Evolutionary conservation across 2,888 invertebrate species (phyloP), one percentile per base, ranked within the genome.

Genomic region (Thymelicus lineola): DNA sequence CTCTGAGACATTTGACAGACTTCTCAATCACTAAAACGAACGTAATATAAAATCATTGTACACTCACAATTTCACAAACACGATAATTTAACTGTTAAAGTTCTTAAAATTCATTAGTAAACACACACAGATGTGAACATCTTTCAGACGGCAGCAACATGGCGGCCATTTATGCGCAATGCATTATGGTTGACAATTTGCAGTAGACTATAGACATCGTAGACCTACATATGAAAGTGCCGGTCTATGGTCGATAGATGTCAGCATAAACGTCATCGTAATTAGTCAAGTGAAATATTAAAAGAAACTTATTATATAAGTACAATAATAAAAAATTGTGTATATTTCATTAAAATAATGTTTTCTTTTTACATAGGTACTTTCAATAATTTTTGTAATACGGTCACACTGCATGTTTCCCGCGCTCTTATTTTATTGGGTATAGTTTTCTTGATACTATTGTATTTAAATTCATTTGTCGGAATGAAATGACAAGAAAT

Each of bases 121-220:
- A 94, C 94, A 94, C 91, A 93, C 88, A 91, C 87, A 94, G 90
- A 91, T 90, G 91, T 90, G 94, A 94, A 93, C 92, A 94, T 93
- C 93, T 91, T 90, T 91, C 94, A 93, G 93, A 93, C 94, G 91
- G 93, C 91, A 93, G 93, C 93, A 94, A 94, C 94, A 94, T 94
- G 94, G 94, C 94, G 94, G 93, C 94, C 94, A 93, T 94, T 91
- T 93, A 93, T 94, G 94, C 94, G 94, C 94, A 94, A 92, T 94
- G 94, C 93, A 94, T 88, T 93, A 90, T 89, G 93, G 91, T 94
- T 94, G 94, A 93, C 94, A 93, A 91, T 92, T 93, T 89, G 90
- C 89, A 89, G 86, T 87, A 86, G 87, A 89, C 86, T 85, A 91
- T 88, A 93, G 90, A 92, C 84, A 86, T 80, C 84, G 79, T 84